These are phyloP conservation scores for Chrysomela aeneicollis DNA, from an alignment of 2,888 invertebrate genomes.

Conservation along the genomic window DNA sequence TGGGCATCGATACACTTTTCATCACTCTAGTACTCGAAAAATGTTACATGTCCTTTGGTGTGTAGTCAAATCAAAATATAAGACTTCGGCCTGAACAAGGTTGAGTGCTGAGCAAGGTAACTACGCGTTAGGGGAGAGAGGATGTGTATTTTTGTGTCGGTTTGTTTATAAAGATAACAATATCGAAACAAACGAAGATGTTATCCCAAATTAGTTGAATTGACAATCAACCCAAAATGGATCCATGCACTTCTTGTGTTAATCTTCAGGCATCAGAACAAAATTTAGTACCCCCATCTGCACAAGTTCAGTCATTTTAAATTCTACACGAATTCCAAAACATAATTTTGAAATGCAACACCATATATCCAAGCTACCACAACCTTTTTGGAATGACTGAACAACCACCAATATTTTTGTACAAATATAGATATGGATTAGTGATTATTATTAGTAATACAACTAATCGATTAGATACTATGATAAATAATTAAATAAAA, in stretches of 20 bases:
- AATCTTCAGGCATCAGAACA: slow-evolving; percentile 18
- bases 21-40: not conserved
- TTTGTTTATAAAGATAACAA: slow-evolving; percentile 45
- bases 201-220: slow-evolving; percentile 21
- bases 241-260: slow-evolving; percentile 1
- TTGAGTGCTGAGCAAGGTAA: slow-evolving; percentile 58
- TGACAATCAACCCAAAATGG: not conserved
- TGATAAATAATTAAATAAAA: slow-evolving; percentile 29
- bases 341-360: slow-evolving; percentile 15
- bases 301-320: slow-evolving; percentile 22
- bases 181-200: slow-evolving; percentile 34
- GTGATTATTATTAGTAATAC: slow-evolving; percentile 1
- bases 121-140: slow-evolving; percentile 50
- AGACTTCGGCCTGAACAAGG: slow-evolving; percentile 51
- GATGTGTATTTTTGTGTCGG: slow-evolving; percentile 54
- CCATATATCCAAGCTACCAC: slow-evolving; percentile 20
- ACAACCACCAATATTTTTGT: slow-evolving; percentile 12
- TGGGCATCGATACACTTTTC: slow-evolving; percentile 1
- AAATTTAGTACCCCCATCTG: slow-evolving; percentile 13
- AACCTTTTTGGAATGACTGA: slow-evolving; percentile 9
- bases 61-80: slow-evolving; percentile 26
- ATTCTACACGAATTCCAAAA: not conserved
- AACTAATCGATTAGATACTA: not conserved
- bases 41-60: not conserved
- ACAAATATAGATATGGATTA: slow-evolving; percentile 25